Conservation (phyloP, 2,113 vertebrate genomes). For the Heloderma charlesbogerti region DNA sequence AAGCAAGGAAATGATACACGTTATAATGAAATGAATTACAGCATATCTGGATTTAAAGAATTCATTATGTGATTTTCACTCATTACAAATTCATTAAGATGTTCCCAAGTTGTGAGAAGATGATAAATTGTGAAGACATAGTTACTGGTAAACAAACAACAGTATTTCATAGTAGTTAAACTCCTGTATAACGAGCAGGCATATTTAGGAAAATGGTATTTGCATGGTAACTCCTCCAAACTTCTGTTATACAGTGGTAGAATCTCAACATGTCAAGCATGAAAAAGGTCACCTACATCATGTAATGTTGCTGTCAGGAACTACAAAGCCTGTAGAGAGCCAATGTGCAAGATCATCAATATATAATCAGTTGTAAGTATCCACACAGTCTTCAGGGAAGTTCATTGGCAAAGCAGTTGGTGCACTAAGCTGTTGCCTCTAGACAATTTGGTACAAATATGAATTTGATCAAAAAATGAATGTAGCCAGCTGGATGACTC, state of each 20-base stretch:
- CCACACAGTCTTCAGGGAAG: not conserved
- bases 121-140: not conserved
- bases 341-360: not conserved
- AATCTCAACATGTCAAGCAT: not conserved
- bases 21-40: not conserved
- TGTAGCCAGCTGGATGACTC: not conserved
- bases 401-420: not conserved
- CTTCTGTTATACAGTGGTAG: not conserved
- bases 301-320: not conserved
- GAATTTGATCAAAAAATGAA: not conserved
- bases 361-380: not conserved
- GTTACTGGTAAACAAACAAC: not conserved
- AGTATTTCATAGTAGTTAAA: not conserved
- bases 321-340: not conserved
- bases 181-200: not conserved
- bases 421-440: not conserved
- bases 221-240: not conserved
- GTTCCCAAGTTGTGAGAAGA: not conserved
- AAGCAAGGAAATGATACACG: not conserved
- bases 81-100: constrained; percentile 9
- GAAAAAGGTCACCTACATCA: not conserved
- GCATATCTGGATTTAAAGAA: not conserved
- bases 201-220: not conserved
- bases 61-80: not conserved
- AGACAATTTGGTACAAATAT: not conserved